phyloP scores from a whole-genome alignment of 2,888 invertebrate species.

The Troides oblongomaculatus region DNA sequence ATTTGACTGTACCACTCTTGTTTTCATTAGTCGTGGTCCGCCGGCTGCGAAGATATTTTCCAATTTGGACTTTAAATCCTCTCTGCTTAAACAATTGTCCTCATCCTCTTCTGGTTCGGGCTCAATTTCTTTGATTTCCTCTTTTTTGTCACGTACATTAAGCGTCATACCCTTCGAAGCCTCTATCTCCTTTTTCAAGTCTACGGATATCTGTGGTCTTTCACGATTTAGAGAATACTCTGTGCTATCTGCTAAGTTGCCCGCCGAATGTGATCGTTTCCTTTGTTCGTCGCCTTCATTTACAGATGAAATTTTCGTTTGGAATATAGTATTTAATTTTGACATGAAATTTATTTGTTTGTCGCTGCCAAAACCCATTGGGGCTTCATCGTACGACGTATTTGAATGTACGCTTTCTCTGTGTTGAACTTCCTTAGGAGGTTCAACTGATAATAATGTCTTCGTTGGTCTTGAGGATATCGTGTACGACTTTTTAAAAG shows the following conservation, averaged over 20 bases:
- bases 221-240: conserved; percentile 44
- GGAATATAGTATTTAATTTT: conserved; percentile 65
- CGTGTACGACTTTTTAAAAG: conserved; percentile 46
- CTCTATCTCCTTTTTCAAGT: conserved; percentile 64
- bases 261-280: conserved; percentile 63
- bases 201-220: conserved; percentile 53
- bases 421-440: conserved; percentile 37
- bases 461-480: conserved; percentile 41
- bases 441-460: conserved; percentile 32
- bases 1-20: conserved; percentile 61
- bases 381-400: conserved; percentile 42
- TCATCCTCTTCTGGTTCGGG: conserved; percentile 30
- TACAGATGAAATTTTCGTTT: conserved; percentile 52
- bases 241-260: conserved; percentile 51
- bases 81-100: conserved; percentile 51
- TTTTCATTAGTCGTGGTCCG: conserved; percentile 57
- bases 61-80: conserved; percentile 67
- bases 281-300: conserved; percentile 55
- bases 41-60: conserved; percentile 65
- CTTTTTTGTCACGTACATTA: conserved; percentile 51
- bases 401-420: conserved; percentile 44
- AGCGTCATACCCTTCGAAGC: conserved; percentile 47
- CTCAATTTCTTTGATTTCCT: conserved; percentile 38
- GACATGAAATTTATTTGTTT: conserved; percentile 64
- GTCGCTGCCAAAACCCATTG: conserved; percentile 48